Conservation (phyloP, 2,888 invertebrate species). For the Plebejus melissa region DNA sequence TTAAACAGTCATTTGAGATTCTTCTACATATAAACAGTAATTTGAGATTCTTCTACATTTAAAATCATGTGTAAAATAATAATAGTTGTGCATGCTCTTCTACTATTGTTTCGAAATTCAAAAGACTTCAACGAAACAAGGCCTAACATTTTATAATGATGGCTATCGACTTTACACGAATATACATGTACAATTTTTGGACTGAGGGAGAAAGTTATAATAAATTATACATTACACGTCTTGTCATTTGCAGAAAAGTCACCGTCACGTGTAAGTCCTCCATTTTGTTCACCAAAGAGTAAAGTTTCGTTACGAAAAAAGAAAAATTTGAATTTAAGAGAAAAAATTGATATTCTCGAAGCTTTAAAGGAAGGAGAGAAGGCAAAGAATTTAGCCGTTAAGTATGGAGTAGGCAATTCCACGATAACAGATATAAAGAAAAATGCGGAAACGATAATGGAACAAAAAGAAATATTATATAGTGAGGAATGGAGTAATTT, state of each 20-base stretch:
- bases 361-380: constrained; percentile 41
- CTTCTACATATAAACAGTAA: background rate
- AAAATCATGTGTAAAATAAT: no score
- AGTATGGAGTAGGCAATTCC: constrained; percentile 42
- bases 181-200: background rate
- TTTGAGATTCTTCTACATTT: background rate
- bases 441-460: constrained; percentile 40
- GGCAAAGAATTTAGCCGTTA: constrained; percentile 40
- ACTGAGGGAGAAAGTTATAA: background rate
- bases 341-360: constrained; percentile 42
- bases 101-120: background rate
- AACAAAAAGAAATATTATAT: constrained; percentile 41
- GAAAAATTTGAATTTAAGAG: constrained; percentile 41
- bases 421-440: constrained; percentile 43
- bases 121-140: no score
- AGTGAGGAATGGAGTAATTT: constrained; percentile 31
- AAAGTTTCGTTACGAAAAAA: constrained; percentile 38
- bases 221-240: background rate
- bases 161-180: background rate
- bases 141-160: no score
- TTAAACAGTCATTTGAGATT: no score
- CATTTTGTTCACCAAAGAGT: background rate
- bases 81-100: background rate
- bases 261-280: background rate
- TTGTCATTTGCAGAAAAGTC: background rate